Evolutionary conservation across 2,113 vertebrate species (phyloP), one percentile per base, ranked within the genome.

Genomic region (Elephas maximus): DNA sequence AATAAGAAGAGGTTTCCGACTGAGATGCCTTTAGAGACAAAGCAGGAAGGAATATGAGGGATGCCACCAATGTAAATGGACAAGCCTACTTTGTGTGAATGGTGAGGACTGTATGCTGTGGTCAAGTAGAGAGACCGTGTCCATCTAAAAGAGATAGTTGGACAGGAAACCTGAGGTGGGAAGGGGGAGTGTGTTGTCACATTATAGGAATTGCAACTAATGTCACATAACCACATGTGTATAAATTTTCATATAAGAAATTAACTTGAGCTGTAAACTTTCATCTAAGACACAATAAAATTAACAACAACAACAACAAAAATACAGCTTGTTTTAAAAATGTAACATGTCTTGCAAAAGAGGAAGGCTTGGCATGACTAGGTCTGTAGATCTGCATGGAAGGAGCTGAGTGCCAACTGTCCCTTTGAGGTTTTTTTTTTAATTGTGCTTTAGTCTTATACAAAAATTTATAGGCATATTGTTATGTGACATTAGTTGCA

Each of bases 41-140:
- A 95, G 30, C 53, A 57, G 15, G 81, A 60, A 96, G n/a, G 37
- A 71, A 62, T 67, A 65, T 53, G 62, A 86, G 33, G 71, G 88
- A 60, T 33, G 20, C 20, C 15, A 77, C 67, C 33, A 80, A 24
- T 21, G 14, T 26, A 69, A 65, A 37, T 17, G 15, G 33, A 71
- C 30, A 93, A 67, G 14, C 14, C 60, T 74, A 57, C 15, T 53
- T 10, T 65, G 30, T 41, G 2, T 92, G 65, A 76, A 14, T 63
- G 44, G 7, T 21, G 53, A 37, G 28, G 63, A n/a, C 2, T 63
- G 9, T 82, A 20, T 48, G 30, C 2, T 63, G 12, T 82, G 51
- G 45, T 73, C 28, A 86, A 14, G 5, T 73, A n/a, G 26, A 74
- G 28, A 78, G 28, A 74, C 88, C 28, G 74, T 3, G 17, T 85